These are phyloP conservation scores for Reticulitermes speratus DNA, from an alignment of 1,140 invertebrate genomes.

Conservation along the genomic window DNA sequence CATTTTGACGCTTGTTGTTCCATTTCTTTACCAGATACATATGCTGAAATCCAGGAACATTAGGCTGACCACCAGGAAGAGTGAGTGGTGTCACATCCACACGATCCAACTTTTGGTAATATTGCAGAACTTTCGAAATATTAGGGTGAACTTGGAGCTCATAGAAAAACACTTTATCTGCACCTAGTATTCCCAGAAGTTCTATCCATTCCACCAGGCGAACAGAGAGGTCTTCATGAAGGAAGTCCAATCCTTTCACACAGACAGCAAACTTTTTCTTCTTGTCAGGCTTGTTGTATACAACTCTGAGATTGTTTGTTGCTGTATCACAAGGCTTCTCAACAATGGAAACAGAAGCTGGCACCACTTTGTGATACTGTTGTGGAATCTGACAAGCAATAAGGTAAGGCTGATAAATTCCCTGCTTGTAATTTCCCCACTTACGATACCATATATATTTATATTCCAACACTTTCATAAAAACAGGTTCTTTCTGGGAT, in stretches of 20 bases:
- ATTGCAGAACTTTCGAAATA: constrained; percentile 80
- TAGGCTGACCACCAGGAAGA: constrained; percentile 87
- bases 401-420: constrained; percentile 87
- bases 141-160: constrained; percentile 87
- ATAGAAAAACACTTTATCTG: constrained; percentile 92
- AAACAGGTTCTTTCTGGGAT: constrained; percentile 71
- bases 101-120: constrained; percentile 74
- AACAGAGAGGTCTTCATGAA: constrained; percentile 87
- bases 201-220: constrained; percentile 95
- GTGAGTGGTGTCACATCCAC: constrained; percentile 85
- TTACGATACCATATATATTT: constrained; percentile 93
- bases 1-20: constrained; percentile 90
- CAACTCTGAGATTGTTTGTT: constrained; percentile 83
- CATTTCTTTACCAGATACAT: constrained; percentile 86
- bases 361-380: constrained; percentile 65
- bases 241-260: constrained; percentile 89
- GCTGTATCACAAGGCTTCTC: constrained; percentile 81
- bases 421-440: constrained; percentile 93
- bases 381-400: constrained; percentile 84
- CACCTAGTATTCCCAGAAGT: constrained; percentile 79
- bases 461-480: constrained; percentile 81
- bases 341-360: constrained; percentile 83
- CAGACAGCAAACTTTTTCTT: constrained; percentile 89
- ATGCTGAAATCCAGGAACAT: constrained; percentile 83
- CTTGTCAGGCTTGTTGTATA: constrained; percentile 69